These are phyloP conservation scores for Portevinia maculata DNA, from an alignment of 2,888 invertebrate species.

Conservation along the genomic window DNA sequence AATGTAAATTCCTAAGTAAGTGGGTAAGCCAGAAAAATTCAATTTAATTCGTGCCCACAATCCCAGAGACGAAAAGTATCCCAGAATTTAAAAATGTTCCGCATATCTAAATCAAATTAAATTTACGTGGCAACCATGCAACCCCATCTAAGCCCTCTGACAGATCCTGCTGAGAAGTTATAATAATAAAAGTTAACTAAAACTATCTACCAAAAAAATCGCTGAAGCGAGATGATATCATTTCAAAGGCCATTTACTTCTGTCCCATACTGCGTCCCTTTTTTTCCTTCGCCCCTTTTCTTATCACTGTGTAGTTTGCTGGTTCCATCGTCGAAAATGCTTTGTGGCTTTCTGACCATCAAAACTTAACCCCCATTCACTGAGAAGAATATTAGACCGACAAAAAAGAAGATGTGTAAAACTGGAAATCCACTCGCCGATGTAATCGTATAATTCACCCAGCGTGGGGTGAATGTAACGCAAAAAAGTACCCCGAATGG, in stretches of 20 bases:
- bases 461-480: slow-evolving; percentile 55
- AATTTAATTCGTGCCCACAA: no score
- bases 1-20: no score
- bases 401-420: slow-evolving; percentile 47
- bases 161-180: slow-evolving; percentile 59
- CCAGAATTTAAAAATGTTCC: no score
- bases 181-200: slow-evolving; percentile 70
- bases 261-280: slow-evolving; percentile 58
- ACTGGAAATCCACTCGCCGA: slow-evolving; percentile 55
- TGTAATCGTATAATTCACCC: slow-evolving; percentile 71
- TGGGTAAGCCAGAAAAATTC: no score
- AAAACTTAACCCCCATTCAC: slow-evolving; percentile 49
- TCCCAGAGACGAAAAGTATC: no score
- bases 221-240: slow-evolving; percentile 69
- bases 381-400: slow-evolving; percentile 38
- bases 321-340: slow-evolving; percentile 40
- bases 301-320: not conserved
- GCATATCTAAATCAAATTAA: not conserved
- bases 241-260: slow-evolving; percentile 69
- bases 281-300: slow-evolving; percentile 14
- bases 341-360: slow-evolving; percentile 67
- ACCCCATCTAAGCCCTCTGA: slow-evolving; percentile 18
- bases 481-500: slow-evolving; percentile 42
- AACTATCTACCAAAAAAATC: slow-evolving; percentile 64
- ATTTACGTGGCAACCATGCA: slow-evolving; percentile 12